Evolutionary conservation across 2,888 invertebrate species (phyloP).

Genomic region (Lochmaea capreae): DNA sequence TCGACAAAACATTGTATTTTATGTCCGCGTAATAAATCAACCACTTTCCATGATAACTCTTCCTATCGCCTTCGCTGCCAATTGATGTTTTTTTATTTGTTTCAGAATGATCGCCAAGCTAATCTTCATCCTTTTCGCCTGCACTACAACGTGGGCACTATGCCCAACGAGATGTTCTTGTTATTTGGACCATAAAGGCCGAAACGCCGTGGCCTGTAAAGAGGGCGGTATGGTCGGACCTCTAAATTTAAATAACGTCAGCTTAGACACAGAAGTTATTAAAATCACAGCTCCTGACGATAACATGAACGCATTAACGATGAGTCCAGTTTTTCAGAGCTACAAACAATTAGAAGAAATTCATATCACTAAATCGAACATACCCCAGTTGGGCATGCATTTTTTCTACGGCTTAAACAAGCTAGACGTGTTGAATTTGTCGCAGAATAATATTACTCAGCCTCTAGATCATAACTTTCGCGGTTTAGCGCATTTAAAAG

Average conservation of each 20-base stretch:
- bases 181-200: slow-evolving; percentile 69
- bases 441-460: slow-evolving; percentile 81
- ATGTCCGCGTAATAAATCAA: slow-evolving; percentile 17
- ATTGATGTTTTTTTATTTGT: slow-evolving; percentile 44
- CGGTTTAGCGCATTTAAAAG: slow-evolving; percentile 77
- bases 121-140: slow-evolving; percentile 44
- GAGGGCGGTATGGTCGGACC: slow-evolving; percentile 73
- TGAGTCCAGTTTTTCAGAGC: slow-evolving; percentile 76
- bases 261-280: slow-evolving; percentile 71
- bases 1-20: slow-evolving; percentile 9
- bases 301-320: slow-evolving; percentile 73
- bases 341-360: slow-evolving; percentile 74
- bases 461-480: slow-evolving; percentile 80
- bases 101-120: slow-evolving; percentile 51
- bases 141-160: slow-evolving; percentile 45
- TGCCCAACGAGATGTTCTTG: slow-evolving; percentile 77
- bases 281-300: slow-evolving; percentile 75
- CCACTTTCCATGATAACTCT: slow-evolving; percentile 13
- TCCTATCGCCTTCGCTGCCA: slow-evolving; percentile 19
- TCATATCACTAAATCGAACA: slow-evolving; percentile 80
- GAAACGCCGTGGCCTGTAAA: slow-evolving; percentile 71
- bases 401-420: slow-evolving; percentile 80
- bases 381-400: slow-evolving; percentile 82
- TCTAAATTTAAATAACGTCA: slow-evolving; percentile 73
- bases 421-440: slow-evolving; percentile 74